Conservation (phyloP, 2,113 vertebrate species). For the Motacilla alba region DNA sequence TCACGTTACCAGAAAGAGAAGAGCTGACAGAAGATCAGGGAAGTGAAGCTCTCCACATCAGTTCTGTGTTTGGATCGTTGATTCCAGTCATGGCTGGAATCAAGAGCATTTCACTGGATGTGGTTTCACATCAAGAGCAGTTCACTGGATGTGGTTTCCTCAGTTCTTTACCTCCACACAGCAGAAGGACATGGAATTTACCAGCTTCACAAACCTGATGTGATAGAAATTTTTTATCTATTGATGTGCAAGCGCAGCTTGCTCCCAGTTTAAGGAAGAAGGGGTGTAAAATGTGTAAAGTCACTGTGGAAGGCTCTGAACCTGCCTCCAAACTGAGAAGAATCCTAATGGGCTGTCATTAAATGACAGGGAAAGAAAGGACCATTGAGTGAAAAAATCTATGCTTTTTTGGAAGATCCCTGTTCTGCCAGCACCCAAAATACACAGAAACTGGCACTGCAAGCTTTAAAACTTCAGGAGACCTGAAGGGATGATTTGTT, state of each 20-base stretch:
- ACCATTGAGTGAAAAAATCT: neutral
- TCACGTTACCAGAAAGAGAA: neutral
- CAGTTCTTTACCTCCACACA: neutral
- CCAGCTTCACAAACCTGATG: neutral
- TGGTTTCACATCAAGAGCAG: too few species aligned
- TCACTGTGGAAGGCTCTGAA: neutral
- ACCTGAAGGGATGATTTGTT: neutral
- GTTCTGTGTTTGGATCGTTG: neutral
- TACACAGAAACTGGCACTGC: neutral
- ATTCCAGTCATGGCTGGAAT: neutral
- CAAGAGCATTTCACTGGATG: too few species aligned
- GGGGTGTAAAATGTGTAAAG: fast-evolving
- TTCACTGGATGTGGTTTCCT: neutral
- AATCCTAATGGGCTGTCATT: neutral
- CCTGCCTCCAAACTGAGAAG: neutral
- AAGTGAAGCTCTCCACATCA: neutral
- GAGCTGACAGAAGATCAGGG: neutral
- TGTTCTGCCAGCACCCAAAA: neutral
- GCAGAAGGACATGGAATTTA: neutral
- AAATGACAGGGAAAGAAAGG: neutral
- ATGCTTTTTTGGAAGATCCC: neutral
- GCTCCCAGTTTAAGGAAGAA: neutral
- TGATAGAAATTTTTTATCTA: neutral
- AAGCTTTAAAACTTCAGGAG: neutral
- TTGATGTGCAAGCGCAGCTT: neutral